Base-by-base conservation (phyloP, 2,797 vertebrate species). In the Hozukius guyotensis region DNA sequence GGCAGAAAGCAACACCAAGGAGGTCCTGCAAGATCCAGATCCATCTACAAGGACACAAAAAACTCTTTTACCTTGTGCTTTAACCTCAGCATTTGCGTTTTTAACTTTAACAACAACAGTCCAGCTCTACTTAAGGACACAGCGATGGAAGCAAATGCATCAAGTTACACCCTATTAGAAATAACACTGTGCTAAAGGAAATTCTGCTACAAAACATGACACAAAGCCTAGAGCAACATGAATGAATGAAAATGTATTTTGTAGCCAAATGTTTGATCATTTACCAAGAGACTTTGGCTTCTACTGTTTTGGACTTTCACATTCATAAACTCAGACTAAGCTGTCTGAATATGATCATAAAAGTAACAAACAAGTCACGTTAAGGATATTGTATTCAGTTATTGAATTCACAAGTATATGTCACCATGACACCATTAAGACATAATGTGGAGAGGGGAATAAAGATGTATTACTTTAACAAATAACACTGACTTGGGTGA, bases 1-100 rank as follows among this genome's bases (percentile, higher is more conserved):
- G 94, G 85, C 98, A 99, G 93, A 99, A 99, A 73, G 97, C 96
- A 88, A 99, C 90, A 78, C 98, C 98, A 67, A 99, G 94, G 71
- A 98, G 92, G 92, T 99, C 97, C 88, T 99, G 98, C 83, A 99
- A 96, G 93, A 98, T 97, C 98, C 98, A 99, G 90, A 98, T 97
- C 98, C 97, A 99, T 77, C 98, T 99, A 61, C 83, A 94, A 93
- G 20, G 9, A 88, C 27, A 92, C 5, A 61, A 46, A 56, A 56
- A 60, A 3, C 2, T 67, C 8, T 49, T 56, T 52, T 59, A 6
- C 1, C 13, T 25, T 38, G 0, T 29, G 10, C 6, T 63, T 71
- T 53, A 46, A 49, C 13, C 2, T 63, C 4, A 2, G 36, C 36
- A 38, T 38, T 38, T 38, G 36, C 2, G 2, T 38, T 38, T 38